A percentile compares a stretch with the other conserved stretches of the same genome.
These are phyloP conservation scores for Drosophila neonasuta DNA, from an alignment of 2,888 invertebrate genomes.

Conservation along the genomic window DNA sequence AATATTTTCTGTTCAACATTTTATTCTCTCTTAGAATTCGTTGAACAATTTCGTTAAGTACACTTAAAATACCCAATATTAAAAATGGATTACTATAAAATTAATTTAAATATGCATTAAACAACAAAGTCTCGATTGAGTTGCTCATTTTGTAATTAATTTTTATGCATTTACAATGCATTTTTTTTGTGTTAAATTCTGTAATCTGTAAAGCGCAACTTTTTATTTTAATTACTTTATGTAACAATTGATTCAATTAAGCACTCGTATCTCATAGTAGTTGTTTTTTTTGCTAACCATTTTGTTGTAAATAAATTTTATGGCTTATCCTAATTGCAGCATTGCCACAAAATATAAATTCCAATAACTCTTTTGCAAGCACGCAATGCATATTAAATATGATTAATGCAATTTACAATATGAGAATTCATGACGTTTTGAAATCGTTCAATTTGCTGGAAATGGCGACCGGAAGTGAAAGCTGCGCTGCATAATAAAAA, in stretches of 20 bases:
- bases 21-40: no score
- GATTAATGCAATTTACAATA: neutral
- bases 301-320: neutral
- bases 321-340: neutral
- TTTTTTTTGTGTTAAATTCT: no score
- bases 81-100: no score
- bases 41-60: no score
- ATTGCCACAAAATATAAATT: neutral
- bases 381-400: neutral
- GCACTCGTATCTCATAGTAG: neutral
- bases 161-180: neutral
- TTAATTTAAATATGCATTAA: no score
- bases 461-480: slow-evolving; percentile 24
- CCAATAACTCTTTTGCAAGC: neutral
- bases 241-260: neutral
- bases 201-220: neutral
- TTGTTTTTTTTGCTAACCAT: neutral
- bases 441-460: slow-evolving; percentile 2
- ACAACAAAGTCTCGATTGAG: no score
- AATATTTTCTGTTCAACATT: no score
- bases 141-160: neutral
- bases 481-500: neutral
- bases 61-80: no score
- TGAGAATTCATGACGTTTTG: neutral
- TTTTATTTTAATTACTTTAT: neutral